Evolutionary conservation across 2,797 vertebrate genomes (phyloP), one percentile per base, ranked within the genome.

Genomic region (Schizothorax lantsangensis): DNA sequence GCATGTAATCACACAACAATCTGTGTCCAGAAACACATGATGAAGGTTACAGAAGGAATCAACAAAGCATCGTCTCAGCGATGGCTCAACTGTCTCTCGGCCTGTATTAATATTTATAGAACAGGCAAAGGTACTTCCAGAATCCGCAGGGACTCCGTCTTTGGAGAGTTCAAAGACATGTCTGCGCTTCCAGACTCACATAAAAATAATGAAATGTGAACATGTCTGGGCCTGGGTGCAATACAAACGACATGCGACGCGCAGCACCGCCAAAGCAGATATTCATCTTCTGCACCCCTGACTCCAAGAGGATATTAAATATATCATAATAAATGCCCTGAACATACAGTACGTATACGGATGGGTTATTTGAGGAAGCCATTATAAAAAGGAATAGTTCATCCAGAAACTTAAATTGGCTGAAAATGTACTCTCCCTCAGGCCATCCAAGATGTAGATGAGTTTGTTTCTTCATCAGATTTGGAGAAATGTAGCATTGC

Each of bases 291-390:
- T 33, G 49, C 40, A 43, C 57, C 26, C 52, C 36, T 79, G 30
- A 81, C n/a, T 43, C 19, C 23, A 19, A 30, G 54, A 87, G 64
- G 81, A 87, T 79, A 74, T 87, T 23, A 49, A 79, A 72, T 59
- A 69, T 45, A 47, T 26, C 40, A 72, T 73, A 86, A 38, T 66
- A 38, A 45, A 47, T 21, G 19, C 38, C 26, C 26, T 23, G 49
- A 64, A 62, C 47, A 38, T n/a, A 33, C 64, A 36, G 64, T 68
- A 19, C 30, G 6, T 8, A 38, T 38, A n/a, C 45, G 38, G 9
- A 30, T 2, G 62, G 30, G 64, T 52, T 38, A n/a, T 36, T 38
- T 3, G 30, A 11, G 6, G 21, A 81, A 49, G 30, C 19, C 62
- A 52, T 14, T n/a, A 14, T 11, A 66, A 6, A 49, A 49, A 36